Evolutionary conservation across 1,140 invertebrate genomes (phyloP).

Genomic region (Orius insidiosus): DNA sequence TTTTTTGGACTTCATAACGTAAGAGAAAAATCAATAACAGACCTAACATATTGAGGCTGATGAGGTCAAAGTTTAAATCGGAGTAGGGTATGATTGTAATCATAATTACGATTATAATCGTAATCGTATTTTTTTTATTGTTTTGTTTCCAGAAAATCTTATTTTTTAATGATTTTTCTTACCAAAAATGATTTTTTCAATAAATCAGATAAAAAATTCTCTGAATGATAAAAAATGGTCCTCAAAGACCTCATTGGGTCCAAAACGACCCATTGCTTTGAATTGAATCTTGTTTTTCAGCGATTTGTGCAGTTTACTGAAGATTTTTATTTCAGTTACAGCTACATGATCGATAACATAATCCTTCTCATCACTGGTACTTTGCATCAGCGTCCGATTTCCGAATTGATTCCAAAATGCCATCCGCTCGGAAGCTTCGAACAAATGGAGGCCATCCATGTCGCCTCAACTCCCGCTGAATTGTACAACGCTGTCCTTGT

Average conservation of each 20-base stretch:
- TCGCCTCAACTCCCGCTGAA: slow-evolving; percentile 96
- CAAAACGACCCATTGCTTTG: too few species aligned
- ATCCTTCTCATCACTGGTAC: slow-evolving; percentile 97
- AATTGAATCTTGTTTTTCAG: too few species aligned
- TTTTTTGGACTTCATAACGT: slow-evolving; percentile 97
- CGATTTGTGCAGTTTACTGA: not conserved
- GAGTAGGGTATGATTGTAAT: too few species aligned
- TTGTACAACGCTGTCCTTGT: slow-evolving; percentile 98
- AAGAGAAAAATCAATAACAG: slow-evolving; percentile 19
- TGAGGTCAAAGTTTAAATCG: not conserved
- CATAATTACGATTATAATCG: too few species aligned
- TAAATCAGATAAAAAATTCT: too few species aligned
- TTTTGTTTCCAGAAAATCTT: too few species aligned
- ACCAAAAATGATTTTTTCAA: too few species aligned
- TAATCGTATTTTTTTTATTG: too few species aligned
- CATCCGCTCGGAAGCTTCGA: slow-evolving; percentile 98
- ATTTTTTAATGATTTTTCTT: too few species aligned
- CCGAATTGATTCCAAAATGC: slow-evolving; percentile 96
- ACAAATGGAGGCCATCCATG: slow-evolving; percentile 99
- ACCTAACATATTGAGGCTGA: not conserved
- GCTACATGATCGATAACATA: slow-evolving; percentile 99
- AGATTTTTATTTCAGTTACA: slow-evolving; percentile 48
- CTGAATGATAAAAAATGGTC: too few species aligned
- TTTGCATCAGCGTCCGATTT: slow-evolving; percentile 93
- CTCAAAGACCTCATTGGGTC: too few species aligned